Percentiles rank a stretch among this genome's conserved stretches.
Conservation (phyloP, 37 sponge, comb jelly and placozoan genomes). For the Axinella damicornis region DNA sequence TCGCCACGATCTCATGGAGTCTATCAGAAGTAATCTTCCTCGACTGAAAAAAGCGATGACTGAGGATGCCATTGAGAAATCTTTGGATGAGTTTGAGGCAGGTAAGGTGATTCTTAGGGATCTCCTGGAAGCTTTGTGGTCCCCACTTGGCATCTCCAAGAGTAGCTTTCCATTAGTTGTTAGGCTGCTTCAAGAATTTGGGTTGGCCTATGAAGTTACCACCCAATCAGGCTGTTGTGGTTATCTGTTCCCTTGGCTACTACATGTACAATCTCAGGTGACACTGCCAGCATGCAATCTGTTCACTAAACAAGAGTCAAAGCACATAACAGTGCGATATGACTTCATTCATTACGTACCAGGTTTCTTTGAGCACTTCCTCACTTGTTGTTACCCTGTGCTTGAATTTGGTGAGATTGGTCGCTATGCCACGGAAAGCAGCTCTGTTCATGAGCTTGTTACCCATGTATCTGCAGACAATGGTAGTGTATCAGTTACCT, state of each 20-base stretch:
- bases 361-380: too few species aligned
- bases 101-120: not conserved
- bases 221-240: not conserved
- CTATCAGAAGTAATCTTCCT: not conserved
- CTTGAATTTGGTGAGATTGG: too few species aligned
- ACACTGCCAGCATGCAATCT: too few species aligned
- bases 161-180: not conserved
- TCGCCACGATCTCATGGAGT: not conserved
- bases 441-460: too few species aligned
- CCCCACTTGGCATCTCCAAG: not conserved
- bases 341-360: too few species aligned
- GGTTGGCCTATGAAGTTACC: not conserved
- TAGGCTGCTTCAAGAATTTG: not conserved
- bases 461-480: too few species aligned
- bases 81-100: too few species aligned
- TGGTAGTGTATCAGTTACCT: too few species aligned
- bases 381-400: too few species aligned
- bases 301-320: too few species aligned
- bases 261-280: not conserved
- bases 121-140: not conserved
- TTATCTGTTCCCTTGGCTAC: constrained; percentile 7
- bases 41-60: not conserved
- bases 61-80: not conserved
- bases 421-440: too few species aligned
- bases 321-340: too few species aligned